These are phyloP conservation scores for Conistra vaccinii DNA, from an alignment of 2,888 invertebrate genomes.

Conservation along the genomic window DNA sequence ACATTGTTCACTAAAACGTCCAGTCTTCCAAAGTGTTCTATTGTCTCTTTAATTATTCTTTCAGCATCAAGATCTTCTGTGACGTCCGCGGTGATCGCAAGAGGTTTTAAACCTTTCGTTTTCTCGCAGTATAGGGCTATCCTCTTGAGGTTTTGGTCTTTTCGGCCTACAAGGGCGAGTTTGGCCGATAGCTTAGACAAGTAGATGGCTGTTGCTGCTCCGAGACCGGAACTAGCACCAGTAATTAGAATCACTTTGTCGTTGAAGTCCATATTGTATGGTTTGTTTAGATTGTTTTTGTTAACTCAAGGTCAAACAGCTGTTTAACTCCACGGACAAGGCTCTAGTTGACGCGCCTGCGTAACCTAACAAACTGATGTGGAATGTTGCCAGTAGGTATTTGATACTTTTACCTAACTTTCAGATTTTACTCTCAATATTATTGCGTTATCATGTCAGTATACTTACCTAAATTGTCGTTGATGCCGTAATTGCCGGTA, in stretches of 20 bases:
- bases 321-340: conserved; percentile 52
- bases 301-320: conserved; percentile 64
- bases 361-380: conserved; percentile 49
- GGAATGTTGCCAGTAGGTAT: conserved; percentile 53
- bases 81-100: conserved; percentile 91
- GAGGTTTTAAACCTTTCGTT: conserved; percentile 89
- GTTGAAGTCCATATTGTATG: conserved; percentile 88
- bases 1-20: conserved; percentile 97
- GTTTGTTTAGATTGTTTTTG: conserved; percentile 53
- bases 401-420: conserved; percentile 3
- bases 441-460: neutral
- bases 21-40: conserved; percentile 93
- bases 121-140: conserved; percentile 89
- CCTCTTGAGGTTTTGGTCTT: conserved; percentile 80
- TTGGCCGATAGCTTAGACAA: conserved; percentile 92
- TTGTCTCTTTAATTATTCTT: conserved; percentile 92
- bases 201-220: conserved; percentile 92
- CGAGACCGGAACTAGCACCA: conserved; percentile 94
- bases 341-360: conserved; percentile 54
- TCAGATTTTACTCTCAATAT: neutral
- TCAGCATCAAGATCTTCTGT: conserved; percentile 92
- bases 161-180: conserved; percentile 91
- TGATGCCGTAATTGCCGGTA: neutral
- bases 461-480: neutral
- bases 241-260: conserved; percentile 92